Evolutionary conservation across 2,113 vertebrate species (phyloP).

Genomic region (Piprites chloris): DNA sequence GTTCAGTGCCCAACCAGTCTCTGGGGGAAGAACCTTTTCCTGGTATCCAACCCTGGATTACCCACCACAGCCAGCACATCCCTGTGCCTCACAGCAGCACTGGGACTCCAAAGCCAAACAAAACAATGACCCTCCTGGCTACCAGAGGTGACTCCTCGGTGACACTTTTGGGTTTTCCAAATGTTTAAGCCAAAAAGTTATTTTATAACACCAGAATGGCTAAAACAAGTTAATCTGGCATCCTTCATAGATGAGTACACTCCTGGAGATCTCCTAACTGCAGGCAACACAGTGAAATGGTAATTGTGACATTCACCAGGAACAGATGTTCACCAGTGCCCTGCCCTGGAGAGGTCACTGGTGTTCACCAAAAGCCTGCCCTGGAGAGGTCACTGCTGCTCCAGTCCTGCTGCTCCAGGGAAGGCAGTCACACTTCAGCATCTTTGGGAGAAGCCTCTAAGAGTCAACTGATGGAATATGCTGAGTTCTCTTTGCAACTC

Average conservation of each 20-base stretch:
- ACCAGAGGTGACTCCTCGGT: too few relatives aligned
- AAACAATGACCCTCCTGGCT: too few relatives aligned
- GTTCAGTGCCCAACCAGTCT: background rate
- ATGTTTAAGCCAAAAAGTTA: background rate
- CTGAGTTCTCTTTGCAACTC: background rate
- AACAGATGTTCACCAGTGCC: background rate
- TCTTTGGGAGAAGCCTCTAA: background rate
- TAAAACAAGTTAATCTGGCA: background rate
- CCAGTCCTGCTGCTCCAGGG: background rate
- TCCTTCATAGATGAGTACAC: background rate
- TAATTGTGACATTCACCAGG: background rate
- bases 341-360: background rate
- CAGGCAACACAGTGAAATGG: background rate
- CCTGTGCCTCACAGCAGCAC: too few relatives aligned
- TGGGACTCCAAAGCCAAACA: background rate
- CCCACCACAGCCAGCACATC: fast-evolving
- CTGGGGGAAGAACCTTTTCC: background rate
- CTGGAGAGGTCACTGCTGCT: background rate
- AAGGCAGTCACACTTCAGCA: background rate
- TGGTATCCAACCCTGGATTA: background rate
- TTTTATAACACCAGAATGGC: background rate
- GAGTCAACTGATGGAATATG: background rate
- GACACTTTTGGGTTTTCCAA: background rate
- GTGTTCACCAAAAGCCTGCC: background rate
- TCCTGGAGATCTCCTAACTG: background rate